Evolutionary conservation across 2,888 invertebrate genomes (phyloP), one percentile per base, ranked within the genome.

Genomic region (Plemyria rubiginata): DNA sequence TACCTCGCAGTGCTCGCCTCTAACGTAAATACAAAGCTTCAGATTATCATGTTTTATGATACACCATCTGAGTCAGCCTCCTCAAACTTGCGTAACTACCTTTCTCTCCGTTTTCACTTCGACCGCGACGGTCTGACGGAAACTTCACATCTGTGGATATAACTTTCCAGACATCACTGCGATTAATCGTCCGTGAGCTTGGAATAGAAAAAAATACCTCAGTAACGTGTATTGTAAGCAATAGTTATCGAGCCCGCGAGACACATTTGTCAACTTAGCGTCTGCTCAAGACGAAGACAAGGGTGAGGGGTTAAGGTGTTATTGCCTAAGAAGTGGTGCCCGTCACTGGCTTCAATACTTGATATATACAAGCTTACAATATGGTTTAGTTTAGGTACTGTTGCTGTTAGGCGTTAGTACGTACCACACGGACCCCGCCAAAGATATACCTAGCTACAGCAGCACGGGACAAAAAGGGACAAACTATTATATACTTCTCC

Each of bases 191-290:
- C 29, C 9, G 29, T 49, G 16, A 45, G 49, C 38, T n/a, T 16
- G 45, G 52, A 41, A 56, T 28, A 54, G 28, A 49, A 9, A 53
- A 54, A 40, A 55, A 36, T 46, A 49, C 41, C 40, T 43, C n/a
- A 40, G 40, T 57, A 57, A 54, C 53, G 57, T 48, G 62, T 38
- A 54, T 41, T 51, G 51, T 65, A 66, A 60, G 40, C 53, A 64
- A 60, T 66, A 67, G 63, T 56, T 66, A 67, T 64, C 51, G 63
- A 45, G 13, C 63, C 61, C 57, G 16, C 13, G 62, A 63, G 68
- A 54, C 48, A 54, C 62, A 64, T 69, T 70, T 66, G 64, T 69
- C 64, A 70, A 66, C 62, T 60, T 56, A 53, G 54, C 45, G 66
- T 65, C 62, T 62, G 46, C 32, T 43, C 52, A 53, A 54, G 62